These are phyloP conservation scores for Portevinia maculata DNA, from an alignment of 2,888 invertebrate genomes.

Conservation along the genomic window DNA sequence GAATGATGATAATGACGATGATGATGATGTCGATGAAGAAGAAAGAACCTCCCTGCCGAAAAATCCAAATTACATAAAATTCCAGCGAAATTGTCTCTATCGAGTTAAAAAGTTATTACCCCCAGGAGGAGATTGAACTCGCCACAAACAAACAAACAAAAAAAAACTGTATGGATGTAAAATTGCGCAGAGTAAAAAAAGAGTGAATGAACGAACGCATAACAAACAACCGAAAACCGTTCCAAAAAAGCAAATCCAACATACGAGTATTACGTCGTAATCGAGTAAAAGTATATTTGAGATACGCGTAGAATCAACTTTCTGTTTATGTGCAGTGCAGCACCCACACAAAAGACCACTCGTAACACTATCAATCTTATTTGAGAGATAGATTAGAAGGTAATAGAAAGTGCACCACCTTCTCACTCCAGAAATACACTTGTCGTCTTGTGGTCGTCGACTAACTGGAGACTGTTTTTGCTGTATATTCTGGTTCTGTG, in stretches of 20 bases:
- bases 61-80: constrained; percentile 60
- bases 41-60: constrained; percentile 6
- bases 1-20: constrained; percentile 36
- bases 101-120: constrained; percentile 66
- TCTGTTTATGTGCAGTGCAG: constrained; percentile 19
- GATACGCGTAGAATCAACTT: constrained; percentile 19
- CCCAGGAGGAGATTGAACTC: constrained; percentile 66
- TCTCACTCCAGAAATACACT: constrained; percentile 19
- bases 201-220: constrained; percentile 53
- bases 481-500: constrained; percentile 14
- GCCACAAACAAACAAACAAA: neutral
- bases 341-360: constrained; percentile 6
- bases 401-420: constrained; percentile 65
- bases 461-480: constrained; percentile 60
- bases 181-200: neutral
- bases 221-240: constrained; percentile 34
- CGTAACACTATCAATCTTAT: neutral
- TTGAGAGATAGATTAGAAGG: constrained; percentile 53
- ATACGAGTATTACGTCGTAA: constrained; percentile 53
- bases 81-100: constrained; percentile 52
- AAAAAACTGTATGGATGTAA: neutral
- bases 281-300: constrained; percentile 43
- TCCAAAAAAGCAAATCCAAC: constrained; percentile 26
- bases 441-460: constrained; percentile 40
- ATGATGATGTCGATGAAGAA: constrained; percentile 21